Conservation (phyloP, 92 coral and sea anemone genomes). For the Heliopora coerulea region DNA sequence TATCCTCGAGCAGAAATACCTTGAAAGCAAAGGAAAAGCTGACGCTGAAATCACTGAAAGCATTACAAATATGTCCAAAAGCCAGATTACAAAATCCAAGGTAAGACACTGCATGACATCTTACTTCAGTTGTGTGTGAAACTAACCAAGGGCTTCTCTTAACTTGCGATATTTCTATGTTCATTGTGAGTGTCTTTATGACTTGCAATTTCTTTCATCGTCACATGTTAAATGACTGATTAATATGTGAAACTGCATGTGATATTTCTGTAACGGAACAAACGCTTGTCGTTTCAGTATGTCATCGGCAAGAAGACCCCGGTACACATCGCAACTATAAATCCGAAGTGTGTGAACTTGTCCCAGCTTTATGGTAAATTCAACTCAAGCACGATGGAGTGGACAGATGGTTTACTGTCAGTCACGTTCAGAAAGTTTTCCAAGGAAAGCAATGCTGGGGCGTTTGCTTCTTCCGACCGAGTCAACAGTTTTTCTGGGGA, state of each 20-base stretch:
- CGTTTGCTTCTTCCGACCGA: background rate
- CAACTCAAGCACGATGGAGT: constrained; percentile 87
- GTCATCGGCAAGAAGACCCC: constrained; percentile 65
- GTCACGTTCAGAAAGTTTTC: constrained; percentile 75
- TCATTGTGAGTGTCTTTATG: too few species aligned
- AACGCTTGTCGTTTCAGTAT: constrained; percentile 51
- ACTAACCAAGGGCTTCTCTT: too few species aligned
- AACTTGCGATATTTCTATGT: too few species aligned
- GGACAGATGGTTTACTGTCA: constrained; percentile 90
- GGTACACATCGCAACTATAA: constrained; percentile 67
- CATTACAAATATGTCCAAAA: constrained; percentile 29
- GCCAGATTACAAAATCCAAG: constrained; percentile 28
- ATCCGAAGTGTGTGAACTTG: constrained; percentile 90
- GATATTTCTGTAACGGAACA: too few species aligned
- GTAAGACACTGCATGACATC: too few species aligned
- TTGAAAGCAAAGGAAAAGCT: constrained; percentile 21
- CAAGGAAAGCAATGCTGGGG: constrained; percentile 54
- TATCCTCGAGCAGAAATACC: constrained; percentile 60
- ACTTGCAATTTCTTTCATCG: too few species aligned
- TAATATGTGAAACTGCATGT: too few species aligned
- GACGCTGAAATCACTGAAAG: constrained; percentile 21
- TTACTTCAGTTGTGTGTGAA: too few species aligned
- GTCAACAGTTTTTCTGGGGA: background rate
- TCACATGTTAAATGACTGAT: too few species aligned
- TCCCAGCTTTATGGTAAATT: constrained; percentile 90